Conservation (phyloP, 2,888 invertebrate species). For the Agriopis aurantiaria region DNA sequence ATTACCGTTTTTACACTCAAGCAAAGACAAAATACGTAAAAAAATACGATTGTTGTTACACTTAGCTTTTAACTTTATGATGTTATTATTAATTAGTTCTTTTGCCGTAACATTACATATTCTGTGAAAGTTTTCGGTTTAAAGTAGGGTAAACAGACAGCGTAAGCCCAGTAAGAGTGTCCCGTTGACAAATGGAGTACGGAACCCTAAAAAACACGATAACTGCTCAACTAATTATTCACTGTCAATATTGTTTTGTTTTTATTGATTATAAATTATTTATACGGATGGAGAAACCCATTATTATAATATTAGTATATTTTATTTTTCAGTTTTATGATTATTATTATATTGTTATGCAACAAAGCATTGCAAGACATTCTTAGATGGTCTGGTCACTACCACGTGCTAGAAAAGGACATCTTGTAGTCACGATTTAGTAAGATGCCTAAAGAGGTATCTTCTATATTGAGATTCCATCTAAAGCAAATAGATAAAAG, state of each 20-base stretch:
- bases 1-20: too few relatives aligned
- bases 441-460: constrained; percentile 2
- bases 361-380: constrained; percentile 32
- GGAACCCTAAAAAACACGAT: background rate
- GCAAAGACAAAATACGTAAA: too few relatives aligned
- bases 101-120: too few relatives aligned
- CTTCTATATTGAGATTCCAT: constrained; percentile 15
- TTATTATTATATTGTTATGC: constrained; percentile 37
- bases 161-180: too few relatives aligned
- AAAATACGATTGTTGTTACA: too few relatives aligned
- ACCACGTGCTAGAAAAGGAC: constrained; percentile 33
- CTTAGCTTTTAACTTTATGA: too few relatives aligned
- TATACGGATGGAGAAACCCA: background rate
- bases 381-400: constrained; percentile 21
- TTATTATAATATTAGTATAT: too few relatives aligned
- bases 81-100: too few relatives aligned
- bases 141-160: background rate
- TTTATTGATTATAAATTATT: constrained; percentile 5
- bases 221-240: background rate
- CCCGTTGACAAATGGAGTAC: too few relatives aligned
- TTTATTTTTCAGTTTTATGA: too few relatives aligned
- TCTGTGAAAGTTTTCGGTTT: too few relatives aligned
- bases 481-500: constrained; percentile 27
- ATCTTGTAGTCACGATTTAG: constrained; percentile 39
- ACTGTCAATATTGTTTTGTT: constrained; percentile 4